phyloP scores from a whole-genome alignment of 2,797 vertebrate genomes.

The Lacerta viridis region DNA sequence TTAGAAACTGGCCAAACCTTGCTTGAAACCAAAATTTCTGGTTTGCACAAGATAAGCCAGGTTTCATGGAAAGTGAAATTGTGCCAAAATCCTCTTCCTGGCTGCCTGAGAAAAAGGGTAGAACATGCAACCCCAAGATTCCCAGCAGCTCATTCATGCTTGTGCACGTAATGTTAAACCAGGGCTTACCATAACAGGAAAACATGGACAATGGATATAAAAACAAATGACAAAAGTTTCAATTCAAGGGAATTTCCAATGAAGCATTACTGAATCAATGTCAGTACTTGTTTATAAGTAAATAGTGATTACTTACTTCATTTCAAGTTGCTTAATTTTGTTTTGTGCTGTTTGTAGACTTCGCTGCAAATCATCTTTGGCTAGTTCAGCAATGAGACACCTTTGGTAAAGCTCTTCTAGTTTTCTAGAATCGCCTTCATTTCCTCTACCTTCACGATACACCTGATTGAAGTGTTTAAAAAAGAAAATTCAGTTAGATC shows the following conservation, averaged over 20 bases:
- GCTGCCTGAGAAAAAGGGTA: not conserved
- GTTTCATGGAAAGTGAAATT: not conserved
- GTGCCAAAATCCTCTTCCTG: not conserved
- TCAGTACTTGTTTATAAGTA: not conserved
- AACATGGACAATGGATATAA: not conserved
- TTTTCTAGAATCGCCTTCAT: conserved; percentile 88
- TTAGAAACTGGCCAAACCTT: not conserved
- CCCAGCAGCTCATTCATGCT: not conserved
- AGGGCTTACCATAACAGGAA: not conserved
- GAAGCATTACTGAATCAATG: conserved; percentile 11
- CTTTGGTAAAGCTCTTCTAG: conserved; percentile 92
- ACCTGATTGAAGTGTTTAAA: conserved; percentile 78
- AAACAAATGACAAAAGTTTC: not conserved
- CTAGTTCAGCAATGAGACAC: conserved; percentile 88
- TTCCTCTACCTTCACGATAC: conserved; percentile 85
- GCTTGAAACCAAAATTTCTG: not conserved
- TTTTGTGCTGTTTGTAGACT: conserved; percentile 88
- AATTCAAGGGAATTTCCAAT: not conserved
- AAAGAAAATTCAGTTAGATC: not conserved
- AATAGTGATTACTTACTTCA: conserved; percentile 86
- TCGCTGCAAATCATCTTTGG: conserved; percentile 88
- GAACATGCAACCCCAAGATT: not conserved
- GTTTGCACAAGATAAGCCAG: not conserved
- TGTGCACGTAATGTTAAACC: not conserved
- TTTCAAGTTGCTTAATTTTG: conserved; percentile 90